Evolutionary conservation across 2,888 invertebrate genomes (phyloP), one percentile per base, ranked within the genome.

Genomic region (Campoletis raptor): DNA sequence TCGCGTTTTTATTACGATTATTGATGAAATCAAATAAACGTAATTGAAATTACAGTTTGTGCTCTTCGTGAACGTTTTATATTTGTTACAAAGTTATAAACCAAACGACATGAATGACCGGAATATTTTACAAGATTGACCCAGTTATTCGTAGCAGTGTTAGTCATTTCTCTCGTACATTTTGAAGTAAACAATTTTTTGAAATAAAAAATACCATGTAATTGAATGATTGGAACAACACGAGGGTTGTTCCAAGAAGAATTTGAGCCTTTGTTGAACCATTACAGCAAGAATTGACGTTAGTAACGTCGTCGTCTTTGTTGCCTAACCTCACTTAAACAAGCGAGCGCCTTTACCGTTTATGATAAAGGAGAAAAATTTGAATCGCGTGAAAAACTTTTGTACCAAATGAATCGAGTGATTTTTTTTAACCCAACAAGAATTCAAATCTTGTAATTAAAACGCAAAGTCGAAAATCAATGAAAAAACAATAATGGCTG

Each of bases 401-500:
- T 5, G 30, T 4, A 15, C 30, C 30, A 30, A 30, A 30, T 30
- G 24, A 30, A 30, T 30, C 6, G 6, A 30, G 30, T 30, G 7
- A 30, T 61, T 61, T 30, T 61, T 12, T 57, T 24, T 1, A 5
- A 12, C 24, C 12, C 10, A 15, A 15, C n/a, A 30, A 7, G 15
- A 6, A 12, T 30, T 61, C 15, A 30, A 61, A 3, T 30, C 4
- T 61, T 6, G 61, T 61, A 0, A 61, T 30, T 30, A 7, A 12
- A 1, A 61, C 61, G 15, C 15, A 30, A 30, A 30, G 7, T 21
- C 54, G 21, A 21, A n/a, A 21, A 61, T 6, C 15, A 61, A 12
- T 6, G 12, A 48, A 69, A 36, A 83, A 24, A 36, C n/a, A 73
- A 83, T 21, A 45, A 86, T 86, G 86, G 83, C 86, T 69, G 81